These are phyloP conservation scores for Pandemis heparana DNA, from an alignment of 2,888 invertebrate species.

Conservation along the genomic window DNA sequence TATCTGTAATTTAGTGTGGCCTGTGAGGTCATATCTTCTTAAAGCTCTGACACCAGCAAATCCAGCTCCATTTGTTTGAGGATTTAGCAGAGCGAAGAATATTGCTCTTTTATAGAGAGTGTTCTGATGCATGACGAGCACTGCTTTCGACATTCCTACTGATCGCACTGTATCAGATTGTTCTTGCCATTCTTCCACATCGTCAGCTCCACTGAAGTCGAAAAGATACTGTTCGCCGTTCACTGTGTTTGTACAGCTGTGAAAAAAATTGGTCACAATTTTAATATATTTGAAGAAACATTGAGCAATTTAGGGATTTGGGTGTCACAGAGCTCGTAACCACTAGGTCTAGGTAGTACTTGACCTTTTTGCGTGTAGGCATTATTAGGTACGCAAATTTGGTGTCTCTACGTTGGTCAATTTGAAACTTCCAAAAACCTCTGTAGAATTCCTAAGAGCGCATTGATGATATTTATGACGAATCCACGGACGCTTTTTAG, in stretches of 20 bases:
- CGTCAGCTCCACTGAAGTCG: conserved; percentile 84
- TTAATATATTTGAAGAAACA: background rate
- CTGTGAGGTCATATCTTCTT: conserved; percentile 79
- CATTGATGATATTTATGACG: too few relatives aligned
- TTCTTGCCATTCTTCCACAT: conserved; percentile 86
- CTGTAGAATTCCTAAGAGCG: too few relatives aligned
- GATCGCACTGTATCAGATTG: conserved; percentile 88
- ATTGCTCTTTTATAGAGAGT: conserved; percentile 86
- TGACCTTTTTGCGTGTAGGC: too few relatives aligned
- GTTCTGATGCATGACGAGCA: conserved; percentile 85
- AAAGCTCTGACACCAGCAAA: conserved; percentile 87
- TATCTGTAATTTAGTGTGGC: conserved; percentile 79
- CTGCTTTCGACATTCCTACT: conserved; percentile 89
- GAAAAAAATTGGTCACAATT: conserved; percentile 31
- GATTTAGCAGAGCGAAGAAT: conserved; percentile 88
- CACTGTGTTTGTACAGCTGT: conserved; percentile 54
- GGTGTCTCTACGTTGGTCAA: too few relatives aligned
- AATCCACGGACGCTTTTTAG: too few relatives aligned
- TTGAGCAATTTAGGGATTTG: too few relatives aligned
- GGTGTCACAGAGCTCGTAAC: too few relatives aligned
- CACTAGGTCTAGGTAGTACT: too few relatives aligned
- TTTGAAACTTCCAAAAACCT: too few relatives aligned
- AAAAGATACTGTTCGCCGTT: conserved; percentile 75
- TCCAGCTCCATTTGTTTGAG: conserved; percentile 88
- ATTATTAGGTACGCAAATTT: too few relatives aligned